Percentiles rank a stretch among this genome's conserved stretches.
phyloP scores from a whole-genome alignment of 2,113 vertebrate genomes.

The Peromyscus polionotus region DNA sequence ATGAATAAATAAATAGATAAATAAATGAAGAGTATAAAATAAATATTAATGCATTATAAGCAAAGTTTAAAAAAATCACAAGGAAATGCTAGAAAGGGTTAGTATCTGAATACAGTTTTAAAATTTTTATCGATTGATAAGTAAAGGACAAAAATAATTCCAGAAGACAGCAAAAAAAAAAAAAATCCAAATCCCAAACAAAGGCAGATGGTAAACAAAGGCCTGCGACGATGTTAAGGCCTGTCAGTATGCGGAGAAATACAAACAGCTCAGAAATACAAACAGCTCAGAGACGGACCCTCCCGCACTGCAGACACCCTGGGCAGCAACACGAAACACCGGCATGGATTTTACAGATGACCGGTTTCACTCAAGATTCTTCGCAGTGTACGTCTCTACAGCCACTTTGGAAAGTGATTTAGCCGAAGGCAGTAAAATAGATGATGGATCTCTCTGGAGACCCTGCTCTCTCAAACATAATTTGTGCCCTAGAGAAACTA shows the following conservation, averaged over 20 bases:
- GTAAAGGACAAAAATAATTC: background rate
- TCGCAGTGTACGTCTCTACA: background rate
- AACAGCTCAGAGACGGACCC: no score
- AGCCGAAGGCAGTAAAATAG: background rate
- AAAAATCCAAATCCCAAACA: background rate
- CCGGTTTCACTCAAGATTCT: background rate
- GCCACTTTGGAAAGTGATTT: background rate
- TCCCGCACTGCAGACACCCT: background rate
- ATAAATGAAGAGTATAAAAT: background rate
- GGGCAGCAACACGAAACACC: background rate
- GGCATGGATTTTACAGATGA: background rate
- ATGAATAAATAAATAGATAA: background rate
- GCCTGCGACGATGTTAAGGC: background rate
- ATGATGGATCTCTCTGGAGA: background rate
- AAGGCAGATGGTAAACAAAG: background rate
- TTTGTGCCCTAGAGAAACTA: background rate
- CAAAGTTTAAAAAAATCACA: background rate
- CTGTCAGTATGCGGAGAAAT: background rate
- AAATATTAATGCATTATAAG: constrained; percentile 29
- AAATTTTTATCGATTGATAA: background rate
- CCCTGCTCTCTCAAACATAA: background rate
- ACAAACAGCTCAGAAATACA: background rate
- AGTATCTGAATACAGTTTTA: background rate
- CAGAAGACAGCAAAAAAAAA: constrained; percentile 9
- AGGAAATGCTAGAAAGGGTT: background rate